Conservation (phyloP, 2,888 invertebrate genomes). For the Argyresthia albistria region DNA sequence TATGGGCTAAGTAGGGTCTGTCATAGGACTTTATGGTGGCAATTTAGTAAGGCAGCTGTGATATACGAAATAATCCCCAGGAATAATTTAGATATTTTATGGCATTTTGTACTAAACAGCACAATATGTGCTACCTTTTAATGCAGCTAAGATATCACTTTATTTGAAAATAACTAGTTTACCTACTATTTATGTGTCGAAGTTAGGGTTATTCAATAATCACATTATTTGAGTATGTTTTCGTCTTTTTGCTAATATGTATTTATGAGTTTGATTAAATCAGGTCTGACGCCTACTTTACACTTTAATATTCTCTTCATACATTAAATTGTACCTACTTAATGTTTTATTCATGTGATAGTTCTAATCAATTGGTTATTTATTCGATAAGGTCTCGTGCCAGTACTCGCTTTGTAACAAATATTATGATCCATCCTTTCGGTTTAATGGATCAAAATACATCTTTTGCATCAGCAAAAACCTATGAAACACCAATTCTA, state of each 20-base stretch:
- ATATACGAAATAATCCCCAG: background rate
- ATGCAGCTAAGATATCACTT: no score
- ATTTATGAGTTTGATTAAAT: no score
- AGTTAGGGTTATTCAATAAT: no score
- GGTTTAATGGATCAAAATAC: no score
- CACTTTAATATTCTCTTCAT: background rate
- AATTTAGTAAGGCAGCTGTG: conserved; percentile 13
- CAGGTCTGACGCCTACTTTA: background rate
- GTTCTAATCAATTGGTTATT: background rate
- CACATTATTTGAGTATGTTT: no score
- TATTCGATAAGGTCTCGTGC: background rate
- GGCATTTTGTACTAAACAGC: background rate
- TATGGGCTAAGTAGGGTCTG: conserved; percentile 48
- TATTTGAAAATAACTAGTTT: no score
- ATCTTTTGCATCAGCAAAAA: no score
- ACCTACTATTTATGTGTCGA: no score
- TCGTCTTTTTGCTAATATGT: no score
- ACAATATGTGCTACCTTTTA: background rate
- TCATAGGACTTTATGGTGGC: conserved; percentile 28
- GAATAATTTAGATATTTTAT: background rate
- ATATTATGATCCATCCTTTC: no score
- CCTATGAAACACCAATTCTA: no score
- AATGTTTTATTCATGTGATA: background rate
- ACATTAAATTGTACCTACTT: background rate
- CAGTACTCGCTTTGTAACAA: no score